Evolutionary conservation across 2,113 vertebrate genomes (phyloP), one percentile per base, ranked within the genome.

Genomic region (Chaetodon auriga): DNA sequence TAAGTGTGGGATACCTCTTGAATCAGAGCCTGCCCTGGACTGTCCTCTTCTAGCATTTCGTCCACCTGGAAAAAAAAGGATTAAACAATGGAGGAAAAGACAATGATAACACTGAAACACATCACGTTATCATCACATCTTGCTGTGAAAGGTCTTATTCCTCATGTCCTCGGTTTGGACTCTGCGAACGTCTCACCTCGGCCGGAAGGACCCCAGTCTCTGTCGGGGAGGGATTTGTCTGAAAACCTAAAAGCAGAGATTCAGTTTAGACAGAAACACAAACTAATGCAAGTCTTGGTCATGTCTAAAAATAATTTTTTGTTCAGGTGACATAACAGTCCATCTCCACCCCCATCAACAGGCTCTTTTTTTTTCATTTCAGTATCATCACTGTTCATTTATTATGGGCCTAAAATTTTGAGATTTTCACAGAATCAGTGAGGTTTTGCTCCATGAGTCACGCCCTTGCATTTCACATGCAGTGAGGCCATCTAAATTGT

Each of bases 11-110:
- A 46, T 65, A 97, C 97, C 94, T 96, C 92, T 96, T 41, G 95
- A 94, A 0, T 96, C 87, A 18, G 83, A 65, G 30, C 93, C 86
- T 73, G 90, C 70, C 78, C 89, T 94, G 72, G 93, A 82, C 76
- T 96, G 95, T 68, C 94, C 95, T 92, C 95, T 97, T 91, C 89
- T 94, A 35, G 92, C 35, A 78, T 90, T 95, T 91, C 94, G 95
- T 83, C 95, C 94, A 65, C 96, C 97, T 98, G 84, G 5, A 82
- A 81, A 19, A 35, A 49, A 53, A 58, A 60, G 0, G 2, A 43
- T 57, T 55, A 70, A 81, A 64, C 84, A 54, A 63, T 6, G 36
- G 30, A 82, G 18, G 7, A 36, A 55, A 49, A 51, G 5, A 64
- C 2, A 0, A n/a, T 46, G 4, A 45, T 2, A 9, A 62, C 13